Base-by-base conservation (phyloP, 2,888 invertebrate genomes). In the Steinernema carpocapsae region DNA sequence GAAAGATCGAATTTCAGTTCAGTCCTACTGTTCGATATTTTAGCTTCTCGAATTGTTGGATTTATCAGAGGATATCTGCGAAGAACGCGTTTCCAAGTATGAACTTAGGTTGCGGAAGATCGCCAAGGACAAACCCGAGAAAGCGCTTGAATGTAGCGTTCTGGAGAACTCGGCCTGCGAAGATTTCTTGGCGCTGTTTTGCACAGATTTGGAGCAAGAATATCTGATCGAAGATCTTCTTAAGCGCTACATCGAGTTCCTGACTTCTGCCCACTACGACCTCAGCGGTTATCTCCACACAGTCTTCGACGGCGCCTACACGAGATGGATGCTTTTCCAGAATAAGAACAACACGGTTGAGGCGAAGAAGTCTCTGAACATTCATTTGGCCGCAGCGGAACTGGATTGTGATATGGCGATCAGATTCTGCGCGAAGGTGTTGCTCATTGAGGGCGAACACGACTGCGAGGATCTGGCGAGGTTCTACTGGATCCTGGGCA, bases 381-480 rank as follows among this genome's bases (percentile, higher is more conserved):
- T 64, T 26, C 64, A 64, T n/a, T 32, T 64, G 64, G 64, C 64
- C 32, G 64, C 64, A 12, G 22, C 26, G 6, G 64, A 64, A 64
- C 32, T 64, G n/a, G 32, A 26, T 32, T 64, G 52, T 52, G 19
- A n/a, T 12, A 24, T 22, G 12, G 52, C 52, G 10, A 22, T 12
- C 4, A 22, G 22, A 3, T 52, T 52, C 52, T 52, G 52, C 52
- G 1, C 52, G 1, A n/a, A 6, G 24, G 52, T n/a, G 48, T 14
- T 19, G 19, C 48, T 26, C 56, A 19, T 24, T 32, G 64, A 32
- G 29, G 64, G 32, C 17, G 48, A 37, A 10, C 37, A 37, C 37
- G 10, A 52, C 22, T 52, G 1, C 32, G 19, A 32, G 17, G 19
- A 64, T 17, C 17, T 14, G 4, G 32, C 19, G 3, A 29, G 64